Percentiles rank a stretch among this genome's conserved stretches.
These are phyloP conservation scores for Tauraco hartlaubi DNA, from an alignment of 2,797 vertebrate species.

Conservation along the genomic window DNA sequence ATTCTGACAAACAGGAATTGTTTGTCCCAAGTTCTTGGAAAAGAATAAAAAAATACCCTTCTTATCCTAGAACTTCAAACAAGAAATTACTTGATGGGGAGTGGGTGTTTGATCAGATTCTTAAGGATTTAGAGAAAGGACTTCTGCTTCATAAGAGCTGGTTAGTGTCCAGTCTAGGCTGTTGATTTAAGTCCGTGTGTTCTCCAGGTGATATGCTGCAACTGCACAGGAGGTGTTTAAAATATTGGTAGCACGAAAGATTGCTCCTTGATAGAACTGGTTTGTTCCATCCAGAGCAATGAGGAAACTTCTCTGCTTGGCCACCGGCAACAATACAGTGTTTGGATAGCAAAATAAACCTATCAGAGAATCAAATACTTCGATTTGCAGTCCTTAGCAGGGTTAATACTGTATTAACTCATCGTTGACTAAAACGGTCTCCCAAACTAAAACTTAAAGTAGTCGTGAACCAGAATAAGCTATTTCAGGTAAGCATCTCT, in stretches of 20 bases:
- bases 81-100: neutral
- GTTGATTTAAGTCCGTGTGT: neutral
- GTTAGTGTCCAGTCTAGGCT: too few species aligned
- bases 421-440: neutral
- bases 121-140: neutral
- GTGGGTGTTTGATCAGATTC: neutral
- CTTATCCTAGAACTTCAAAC: neutral
- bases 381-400: neutral
- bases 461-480: neutral
- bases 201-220: neutral
- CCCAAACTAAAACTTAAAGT: neutral
- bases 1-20: neutral
- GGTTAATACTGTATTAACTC: neutral
- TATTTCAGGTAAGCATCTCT: neutral
- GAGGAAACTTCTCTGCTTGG: neutral
- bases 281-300: neutral
- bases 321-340: rapidly evolving
- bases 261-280: neutral
- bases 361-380: neutral
- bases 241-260: neutral
- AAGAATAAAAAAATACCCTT: neutral
- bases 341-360: neutral
- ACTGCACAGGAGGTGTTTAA: neutral
- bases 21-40: neutral
- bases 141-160: neutral